phyloP scores from a whole-genome alignment of 53 echinoderm and acorn worm species.

The Patiria pectinifera region DNA sequence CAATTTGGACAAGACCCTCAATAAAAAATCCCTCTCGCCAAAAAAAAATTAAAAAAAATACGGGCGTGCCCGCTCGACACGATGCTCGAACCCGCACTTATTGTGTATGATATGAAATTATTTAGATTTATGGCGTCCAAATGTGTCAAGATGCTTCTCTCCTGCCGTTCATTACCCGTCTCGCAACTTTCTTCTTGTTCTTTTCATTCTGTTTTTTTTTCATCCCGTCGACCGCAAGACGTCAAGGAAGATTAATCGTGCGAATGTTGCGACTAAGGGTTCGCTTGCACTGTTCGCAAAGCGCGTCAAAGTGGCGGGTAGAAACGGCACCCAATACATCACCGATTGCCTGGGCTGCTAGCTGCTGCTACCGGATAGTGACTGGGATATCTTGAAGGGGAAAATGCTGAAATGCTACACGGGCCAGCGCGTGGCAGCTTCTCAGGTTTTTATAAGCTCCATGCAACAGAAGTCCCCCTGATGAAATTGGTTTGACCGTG shows the following conservation, averaged over 20 bases:
- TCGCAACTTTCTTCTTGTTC: slow-evolving; percentile 8
- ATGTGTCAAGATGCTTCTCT: slow-evolving; percentile 45
- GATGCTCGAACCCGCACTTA: slow-evolving; percentile 11
- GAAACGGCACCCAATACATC: slow-evolving; percentile 6
- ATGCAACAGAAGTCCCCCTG: not conserved
- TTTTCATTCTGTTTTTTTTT: not conserved
- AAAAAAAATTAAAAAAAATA: not conserved
- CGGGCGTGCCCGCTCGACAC: not conserved
- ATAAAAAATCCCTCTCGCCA: not conserved
- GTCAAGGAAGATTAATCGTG: slow-evolving; percentile 41
- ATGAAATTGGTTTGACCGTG: not conserved
- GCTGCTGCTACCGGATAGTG: not conserved
- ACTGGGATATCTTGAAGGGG: not conserved
- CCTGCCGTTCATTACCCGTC: slow-evolving; percentile 21
- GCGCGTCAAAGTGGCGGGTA: slow-evolving; percentile 48
- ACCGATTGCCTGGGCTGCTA: not conserved
- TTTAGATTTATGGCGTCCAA: slow-evolving; percentile 35
- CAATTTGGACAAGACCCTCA: not conserved
- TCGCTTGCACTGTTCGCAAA: slow-evolving; percentile 44
- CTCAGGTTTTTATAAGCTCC: not conserved
- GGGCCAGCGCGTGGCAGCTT: not conserved
- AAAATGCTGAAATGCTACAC: not conserved
- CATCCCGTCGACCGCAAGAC: not conserved
- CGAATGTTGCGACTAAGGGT: slow-evolving; percentile 5
- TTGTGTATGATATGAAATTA: slow-evolving; percentile 26